A percentile compares a stretch with the other conserved stretches of the same genome.
phyloP scores from a whole-genome alignment of 2,797 vertebrate genomes.

The Petrocephalus schoutedeni region DNA sequence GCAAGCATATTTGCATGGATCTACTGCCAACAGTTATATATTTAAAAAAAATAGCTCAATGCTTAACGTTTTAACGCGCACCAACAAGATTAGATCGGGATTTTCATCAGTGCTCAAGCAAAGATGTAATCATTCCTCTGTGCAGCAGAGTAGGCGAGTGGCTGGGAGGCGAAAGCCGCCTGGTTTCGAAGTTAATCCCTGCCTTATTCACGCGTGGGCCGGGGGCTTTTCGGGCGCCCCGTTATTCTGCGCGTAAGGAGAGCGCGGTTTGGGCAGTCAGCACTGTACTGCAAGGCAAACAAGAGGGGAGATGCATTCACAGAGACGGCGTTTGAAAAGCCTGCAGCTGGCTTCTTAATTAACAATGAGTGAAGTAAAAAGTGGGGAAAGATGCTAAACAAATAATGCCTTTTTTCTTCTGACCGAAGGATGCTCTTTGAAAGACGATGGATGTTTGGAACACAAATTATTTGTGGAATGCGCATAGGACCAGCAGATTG shows the following conservation, averaged over 20 bases:
- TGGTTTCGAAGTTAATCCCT: slow-evolving; percentile 20
- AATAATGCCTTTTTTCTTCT: slow-evolving; percentile 22
- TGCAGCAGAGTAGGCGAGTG: slow-evolving; percentile 5
- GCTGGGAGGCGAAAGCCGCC: slow-evolving; percentile 4
- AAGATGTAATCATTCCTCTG: slow-evolving; percentile 24
- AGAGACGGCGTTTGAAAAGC: neutral
- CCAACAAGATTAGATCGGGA: slow-evolving; percentile 19
- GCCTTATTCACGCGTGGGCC: neutral
- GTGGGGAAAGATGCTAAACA: neutral
- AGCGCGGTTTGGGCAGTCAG: neutral
- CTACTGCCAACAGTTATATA: neutral
- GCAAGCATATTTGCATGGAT: neutral
- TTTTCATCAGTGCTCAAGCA: slow-evolving; percentile 26
- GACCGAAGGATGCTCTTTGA: slow-evolving; percentile 12
- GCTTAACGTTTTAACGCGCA: neutral
- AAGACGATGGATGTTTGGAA: slow-evolving; percentile 8
- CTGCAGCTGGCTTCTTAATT: neutral
- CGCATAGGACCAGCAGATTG: neutral
- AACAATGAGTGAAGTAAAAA: neutral
- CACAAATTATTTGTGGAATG: slow-evolving; percentile 1
- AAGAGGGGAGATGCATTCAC: slow-evolving; percentile 13
- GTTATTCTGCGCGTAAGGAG: neutral
- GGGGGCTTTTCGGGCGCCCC: neutral
- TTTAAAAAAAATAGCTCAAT: neutral
- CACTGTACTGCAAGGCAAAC: neutral